Conservation (phyloP, 2,888 invertebrate genomes). For the Actias luna region DNA sequence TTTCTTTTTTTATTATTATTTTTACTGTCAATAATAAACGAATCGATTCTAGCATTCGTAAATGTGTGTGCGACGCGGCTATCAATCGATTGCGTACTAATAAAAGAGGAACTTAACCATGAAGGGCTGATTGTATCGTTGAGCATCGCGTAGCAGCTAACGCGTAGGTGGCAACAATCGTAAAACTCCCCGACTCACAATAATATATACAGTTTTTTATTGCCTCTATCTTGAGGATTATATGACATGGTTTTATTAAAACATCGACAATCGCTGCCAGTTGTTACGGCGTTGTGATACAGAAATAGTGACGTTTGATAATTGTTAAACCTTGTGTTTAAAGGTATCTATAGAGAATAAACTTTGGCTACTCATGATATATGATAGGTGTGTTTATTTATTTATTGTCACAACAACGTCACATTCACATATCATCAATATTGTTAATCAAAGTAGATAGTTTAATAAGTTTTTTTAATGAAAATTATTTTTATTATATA, state of each 20-base stretch:
- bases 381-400: no score
- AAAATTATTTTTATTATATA: no score
- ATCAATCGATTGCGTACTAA: constrained; percentile 31
- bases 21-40: neutral
- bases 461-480: no score
- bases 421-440: no score
- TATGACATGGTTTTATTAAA: neutral
- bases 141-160: constrained; percentile 1
- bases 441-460: no score
- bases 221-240: neutral
- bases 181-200: constrained; percentile 22
- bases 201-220: neutral
- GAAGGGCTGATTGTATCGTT: constrained; percentile 25
- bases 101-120: constrained; percentile 39
- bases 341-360: no score
- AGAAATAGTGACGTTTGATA: neutral
- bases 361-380: no score
- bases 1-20: neutral
- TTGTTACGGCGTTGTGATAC: neutral
- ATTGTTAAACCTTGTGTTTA: neutral
- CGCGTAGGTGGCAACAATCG: constrained; percentile 25
- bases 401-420: no score
- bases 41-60: neutral
- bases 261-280: neutral
- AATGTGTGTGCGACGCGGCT: constrained; percentile 12